These are phyloP conservation scores for Pandemis heparana DNA, from an alignment of 2,888 invertebrate genomes.

Conservation along the genomic window DNA sequence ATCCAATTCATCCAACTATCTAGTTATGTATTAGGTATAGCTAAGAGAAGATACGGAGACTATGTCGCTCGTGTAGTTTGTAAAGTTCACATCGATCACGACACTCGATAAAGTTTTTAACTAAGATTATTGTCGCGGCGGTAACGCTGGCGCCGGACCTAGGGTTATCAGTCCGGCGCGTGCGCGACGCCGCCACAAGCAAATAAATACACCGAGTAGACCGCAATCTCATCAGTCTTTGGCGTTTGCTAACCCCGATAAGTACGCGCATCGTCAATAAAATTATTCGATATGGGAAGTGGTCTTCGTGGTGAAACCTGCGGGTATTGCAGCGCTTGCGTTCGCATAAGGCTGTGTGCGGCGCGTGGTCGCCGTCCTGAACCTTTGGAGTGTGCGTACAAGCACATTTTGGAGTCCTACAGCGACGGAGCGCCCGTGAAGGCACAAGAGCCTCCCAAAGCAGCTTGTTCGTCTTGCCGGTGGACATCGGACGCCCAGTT, in stretches of 20 bases:
- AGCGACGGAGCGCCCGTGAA: slow-evolving; percentile 61
- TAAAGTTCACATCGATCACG: slow-evolving; percentile 5
- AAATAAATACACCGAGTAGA: slow-evolving; percentile 71
- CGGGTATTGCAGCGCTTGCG: slow-evolving; percentile 81
- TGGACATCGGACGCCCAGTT: slow-evolving; percentile 83
- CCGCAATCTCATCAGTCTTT: slow-evolving; percentile 64
- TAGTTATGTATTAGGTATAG: too few relatives aligned
- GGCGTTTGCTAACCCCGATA: slow-evolving; percentile 57
- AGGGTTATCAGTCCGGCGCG: slow-evolving; percentile 80
- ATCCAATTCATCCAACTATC: too few relatives aligned
- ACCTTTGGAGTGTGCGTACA: slow-evolving; percentile 79
- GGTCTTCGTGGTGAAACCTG: slow-evolving; percentile 71
- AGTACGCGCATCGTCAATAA: slow-evolving; percentile 49
- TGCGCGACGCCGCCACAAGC: slow-evolving; percentile 71
- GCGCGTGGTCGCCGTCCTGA: slow-evolving; percentile 78
- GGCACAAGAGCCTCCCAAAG: slow-evolving; percentile 64
- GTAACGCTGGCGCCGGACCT: slow-evolving; percentile 70
- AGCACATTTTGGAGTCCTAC: slow-evolving; percentile 81
- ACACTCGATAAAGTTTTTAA: slow-evolving; percentile 6
- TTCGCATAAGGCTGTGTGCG: slow-evolving; percentile 72
- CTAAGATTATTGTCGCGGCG: slow-evolving; percentile 19
- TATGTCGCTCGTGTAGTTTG: background rate
- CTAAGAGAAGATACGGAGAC: background rate
- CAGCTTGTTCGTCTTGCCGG: slow-evolving; percentile 75
- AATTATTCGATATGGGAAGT: slow-evolving; percentile 66